Conservation (phyloP, 2,797 vertebrate species). For the Valencia hispanica region DNA sequence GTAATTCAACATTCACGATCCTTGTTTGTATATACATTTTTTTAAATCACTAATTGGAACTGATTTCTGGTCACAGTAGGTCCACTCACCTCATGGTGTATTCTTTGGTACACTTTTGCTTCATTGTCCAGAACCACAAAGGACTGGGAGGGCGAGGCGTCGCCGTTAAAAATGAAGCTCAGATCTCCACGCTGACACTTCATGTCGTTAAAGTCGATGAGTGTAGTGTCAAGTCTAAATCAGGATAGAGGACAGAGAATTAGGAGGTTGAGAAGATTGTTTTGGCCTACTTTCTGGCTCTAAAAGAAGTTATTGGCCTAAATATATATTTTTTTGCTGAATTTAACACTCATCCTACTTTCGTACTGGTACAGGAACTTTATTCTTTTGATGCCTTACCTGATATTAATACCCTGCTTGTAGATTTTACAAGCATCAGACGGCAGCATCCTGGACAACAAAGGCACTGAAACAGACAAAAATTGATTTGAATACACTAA, state of each 20-base stretch:
- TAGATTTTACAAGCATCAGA: conserved; percentile 99
- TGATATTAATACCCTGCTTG: conserved; percentile 98
- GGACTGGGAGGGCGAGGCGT: conserved; percentile 90
- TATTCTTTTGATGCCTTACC: conserved; percentile 77
- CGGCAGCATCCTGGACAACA: conserved; percentile 95
- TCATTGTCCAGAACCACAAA: conserved; percentile 97
- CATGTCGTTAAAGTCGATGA: conserved; percentile 98
- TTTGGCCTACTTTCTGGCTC: conserved; percentile 52
- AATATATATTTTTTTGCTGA: conserved; percentile 38
- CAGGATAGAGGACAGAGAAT: conserved; percentile 25
- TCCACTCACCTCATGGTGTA: conserved; percentile 92
- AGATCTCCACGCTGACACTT: conserved; percentile 97
- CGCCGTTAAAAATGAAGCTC: conserved; percentile 96
- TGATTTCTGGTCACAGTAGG: background rate
- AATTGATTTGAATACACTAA: background rate
- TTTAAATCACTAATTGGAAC: background rate
- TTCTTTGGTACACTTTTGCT: conserved; percentile 97
- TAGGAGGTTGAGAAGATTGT: conserved; percentile 23
- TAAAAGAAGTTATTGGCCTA: conserved; percentile 63
- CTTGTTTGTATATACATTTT: no score
- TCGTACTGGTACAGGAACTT: conserved; percentile 3
- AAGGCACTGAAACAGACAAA: conserved; percentile 84
- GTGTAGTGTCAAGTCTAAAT: conserved; percentile 94
- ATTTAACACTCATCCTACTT: conserved; percentile 19
- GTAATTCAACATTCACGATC: no score